Conservation (phyloP, 37 sponge, comb jelly and placozoan genomes). For the Halichondria panicea region DNA sequence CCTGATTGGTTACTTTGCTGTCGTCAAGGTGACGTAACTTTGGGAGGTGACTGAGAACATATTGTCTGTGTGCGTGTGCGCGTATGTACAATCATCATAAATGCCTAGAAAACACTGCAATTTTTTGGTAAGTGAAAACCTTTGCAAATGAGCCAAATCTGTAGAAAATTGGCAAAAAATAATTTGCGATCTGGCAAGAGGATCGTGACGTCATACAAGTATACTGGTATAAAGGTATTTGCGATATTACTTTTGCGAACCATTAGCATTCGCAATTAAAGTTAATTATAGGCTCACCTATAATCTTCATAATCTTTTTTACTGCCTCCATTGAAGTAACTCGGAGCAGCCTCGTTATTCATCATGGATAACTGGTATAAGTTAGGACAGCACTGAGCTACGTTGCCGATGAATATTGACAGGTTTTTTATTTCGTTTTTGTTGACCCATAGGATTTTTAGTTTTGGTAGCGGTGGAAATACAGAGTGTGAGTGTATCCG, state of each 20-base stretch:
- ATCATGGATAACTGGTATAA: conserved; percentile 78
- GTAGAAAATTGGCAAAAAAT: not conserved
- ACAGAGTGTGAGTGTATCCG: conserved; percentile 61
- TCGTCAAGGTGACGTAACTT: conserved; percentile 74
- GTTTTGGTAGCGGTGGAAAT: conserved; percentile 63
- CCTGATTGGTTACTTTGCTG: conserved; percentile 45
- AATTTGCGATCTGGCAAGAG: too few species aligned
- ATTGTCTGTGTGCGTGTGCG: too few species aligned
- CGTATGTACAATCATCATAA: too few species aligned
- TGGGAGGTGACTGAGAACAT: conserved; percentile 66
- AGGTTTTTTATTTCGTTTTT: conserved; percentile 77
- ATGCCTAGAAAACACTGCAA: too few species aligned
- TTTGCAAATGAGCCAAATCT: not conserved
- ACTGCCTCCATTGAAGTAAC: conserved; percentile 88
- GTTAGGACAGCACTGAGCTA: conserved; percentile 49
- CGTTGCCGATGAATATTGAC: conserved; percentile 70
- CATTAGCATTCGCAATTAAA: not conserved
- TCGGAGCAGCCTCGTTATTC: conserved; percentile 90
- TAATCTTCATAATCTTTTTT: conserved; percentile 77
- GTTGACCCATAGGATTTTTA: conserved; percentile 83
- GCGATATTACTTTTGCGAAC: not conserved
- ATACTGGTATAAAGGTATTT: not conserved
- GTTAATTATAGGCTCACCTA: conserved; percentile 38
- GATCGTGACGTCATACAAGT: too few species aligned
- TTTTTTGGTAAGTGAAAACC: not conserved